A percentile compares a stretch with the other conserved stretches of the same genome.
Conservation (phyloP, 2,888 invertebrate species). For the Hypomecis atomaria region DNA sequence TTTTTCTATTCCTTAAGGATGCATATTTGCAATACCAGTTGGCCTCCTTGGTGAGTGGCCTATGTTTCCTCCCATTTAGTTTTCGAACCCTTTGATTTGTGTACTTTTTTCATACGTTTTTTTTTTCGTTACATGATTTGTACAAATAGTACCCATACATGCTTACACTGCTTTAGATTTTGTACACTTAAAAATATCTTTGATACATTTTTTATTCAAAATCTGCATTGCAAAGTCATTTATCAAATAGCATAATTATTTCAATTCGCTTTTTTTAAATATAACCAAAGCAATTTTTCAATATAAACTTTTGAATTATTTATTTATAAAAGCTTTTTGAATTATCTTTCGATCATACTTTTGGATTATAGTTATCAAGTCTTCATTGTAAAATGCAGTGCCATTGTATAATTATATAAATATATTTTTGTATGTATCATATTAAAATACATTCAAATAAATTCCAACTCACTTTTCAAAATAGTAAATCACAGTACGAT, state of each 20-base stretch:
- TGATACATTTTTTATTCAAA: constrained; percentile 30
- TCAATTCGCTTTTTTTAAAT: constrained; percentile 25
- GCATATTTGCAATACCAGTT: constrained; percentile 82
- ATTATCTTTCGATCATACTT: constrained; percentile 10
- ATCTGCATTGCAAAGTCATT: constrained; percentile 39
- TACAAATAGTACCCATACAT: constrained; percentile 54
- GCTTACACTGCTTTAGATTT: constrained; percentile 72
- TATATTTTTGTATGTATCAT: not conserved
- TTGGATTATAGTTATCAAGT: constrained; percentile 8
- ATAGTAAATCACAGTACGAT: constrained; percentile 16
- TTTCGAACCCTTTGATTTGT: constrained; percentile 54
- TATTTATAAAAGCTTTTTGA: too few relatives aligned
- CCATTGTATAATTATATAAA: constrained; percentile 11
- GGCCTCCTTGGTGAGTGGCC: constrained; percentile 83
- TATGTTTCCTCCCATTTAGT: constrained; percentile 61
- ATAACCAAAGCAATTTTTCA: constrained; percentile 17
- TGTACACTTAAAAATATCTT: constrained; percentile 36
- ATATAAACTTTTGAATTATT: constrained; percentile 8
- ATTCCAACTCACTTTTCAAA: constrained; percentile 12
- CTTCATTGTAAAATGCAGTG: constrained; percentile 19
- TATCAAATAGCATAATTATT: constrained; percentile 27
- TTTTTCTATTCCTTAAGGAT: constrained; percentile 80
- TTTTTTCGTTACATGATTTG: constrained; percentile 39
- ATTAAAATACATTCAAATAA: constrained; percentile 2
- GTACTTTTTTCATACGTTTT: constrained; percentile 49